phyloP scores from a whole-genome alignment of 2,888 invertebrate genomes.

The Exocentrus adspersus region DNA sequence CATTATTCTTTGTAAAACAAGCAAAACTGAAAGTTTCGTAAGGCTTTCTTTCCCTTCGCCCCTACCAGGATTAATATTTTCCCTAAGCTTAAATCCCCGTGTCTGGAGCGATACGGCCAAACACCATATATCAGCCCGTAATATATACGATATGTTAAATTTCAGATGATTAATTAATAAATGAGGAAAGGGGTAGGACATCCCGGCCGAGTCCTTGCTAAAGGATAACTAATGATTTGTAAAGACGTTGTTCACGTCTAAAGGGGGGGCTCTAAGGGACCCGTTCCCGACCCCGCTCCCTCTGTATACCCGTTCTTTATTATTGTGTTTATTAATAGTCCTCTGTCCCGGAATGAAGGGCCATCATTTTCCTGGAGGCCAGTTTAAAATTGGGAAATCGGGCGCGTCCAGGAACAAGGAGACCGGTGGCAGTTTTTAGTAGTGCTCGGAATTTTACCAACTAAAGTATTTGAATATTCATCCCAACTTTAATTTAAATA shows the following conservation, averaged over 20 bases:
- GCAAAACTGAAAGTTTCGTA: not conserved
- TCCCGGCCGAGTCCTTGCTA: conserved; percentile 46
- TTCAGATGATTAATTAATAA: conserved; percentile 60
- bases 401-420: not conserved
- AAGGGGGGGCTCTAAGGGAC: conserved; percentile 51
- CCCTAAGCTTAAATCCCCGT: conserved; percentile 12
- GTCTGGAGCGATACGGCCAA: conserved; percentile 39
- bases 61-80: conserved; percentile 20
- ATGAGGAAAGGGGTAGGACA: conserved; percentile 46
- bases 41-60: not conserved
- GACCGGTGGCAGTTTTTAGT: conserved; percentile 1
- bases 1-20: too few species aligned
- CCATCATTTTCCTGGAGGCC: conserved; percentile 36
- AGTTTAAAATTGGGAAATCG: conserved; percentile 38
- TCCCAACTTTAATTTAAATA: too few species aligned
- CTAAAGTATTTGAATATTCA: too few species aligned
- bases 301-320: conserved; percentile 50
- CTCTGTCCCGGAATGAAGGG: conserved; percentile 44
- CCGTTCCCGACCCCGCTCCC: conserved; percentile 38
- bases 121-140: conserved; percentile 44
- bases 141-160: conserved; percentile 57
- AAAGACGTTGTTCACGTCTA: conserved; percentile 60
- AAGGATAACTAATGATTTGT: conserved; percentile 64
- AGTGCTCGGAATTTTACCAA: not conserved
- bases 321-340: conserved; percentile 54